Evolutionary conservation across 2,888 invertebrate genomes (phyloP), one percentile per base, ranked within the genome.

Genomic region (Hyppa rectilinea): DNA sequence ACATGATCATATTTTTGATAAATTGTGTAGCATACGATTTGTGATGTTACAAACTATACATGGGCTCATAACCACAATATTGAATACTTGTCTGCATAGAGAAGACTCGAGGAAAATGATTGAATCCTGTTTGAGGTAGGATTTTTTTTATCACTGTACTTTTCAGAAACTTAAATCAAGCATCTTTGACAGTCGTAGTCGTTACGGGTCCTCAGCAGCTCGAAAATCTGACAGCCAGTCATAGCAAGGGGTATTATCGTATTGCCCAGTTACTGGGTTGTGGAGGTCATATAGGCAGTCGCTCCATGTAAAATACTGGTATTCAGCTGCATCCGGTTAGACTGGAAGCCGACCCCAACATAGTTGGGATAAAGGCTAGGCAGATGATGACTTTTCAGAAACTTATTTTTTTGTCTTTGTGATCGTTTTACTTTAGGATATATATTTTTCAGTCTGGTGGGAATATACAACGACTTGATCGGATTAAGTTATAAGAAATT

Each of bases 391-490:
- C n/a, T n/a, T n/a, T n/a, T n/a, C n/a, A n/a, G n/a, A 14, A 29
- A 14, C 2, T 40, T 26, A 17, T 40, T 40, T 2, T 12, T 29
- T 38, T 36, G 23, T 7, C 5, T 31, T 20, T 14, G 23, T 20
- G 12, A 9, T n/a, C 17, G 1, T 49, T 14, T 52, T 45, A 26
- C n/a, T 50, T n/a, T 10, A 40, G 3, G 0, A 34, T 40, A 36
- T 0, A 10, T 45, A 23, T 49, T 65, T 96, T 96, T 66, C 92
- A 97, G 97, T 86, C 93, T 97, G 83, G 96, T 97, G 4, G 96
- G 96, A 65, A 95, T 96, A 73, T 97, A 97, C 89, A 97, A 97
- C 85, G 95, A 96, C 71, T 92, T 97, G 53, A 91, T 97, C 59
- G 95, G 96, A 4, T 90, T 97, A 80, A 97, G 97, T 85, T 95